Conservation (phyloP, 1,140 invertebrate species). For the Sycophila sp. region DNA sequence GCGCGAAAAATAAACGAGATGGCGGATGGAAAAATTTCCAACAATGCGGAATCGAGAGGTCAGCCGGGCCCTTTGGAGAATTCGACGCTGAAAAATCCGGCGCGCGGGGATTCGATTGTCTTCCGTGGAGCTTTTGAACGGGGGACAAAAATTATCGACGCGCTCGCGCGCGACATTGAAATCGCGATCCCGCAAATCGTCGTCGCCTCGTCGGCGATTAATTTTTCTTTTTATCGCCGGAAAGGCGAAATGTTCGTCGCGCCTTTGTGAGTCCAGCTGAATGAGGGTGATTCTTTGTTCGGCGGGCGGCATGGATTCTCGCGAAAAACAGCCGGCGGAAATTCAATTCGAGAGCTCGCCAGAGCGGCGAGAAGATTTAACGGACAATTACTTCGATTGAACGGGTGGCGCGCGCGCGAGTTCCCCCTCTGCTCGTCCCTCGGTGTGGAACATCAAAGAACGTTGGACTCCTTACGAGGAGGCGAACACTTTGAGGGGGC, state of each 20-base stretch:
- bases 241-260: too few species aligned
- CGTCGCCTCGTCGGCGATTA: too few species aligned
- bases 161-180: too few species aligned
- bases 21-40: too few species aligned
- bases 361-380: constrained; percentile 50
- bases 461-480: background rate
- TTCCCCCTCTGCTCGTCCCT: background rate
- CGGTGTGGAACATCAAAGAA: constrained; percentile 46
- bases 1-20: background rate
- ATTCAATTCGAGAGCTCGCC: constrained; percentile 50
- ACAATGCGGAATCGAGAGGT: too few species aligned
- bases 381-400: constrained; percentile 58
- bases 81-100: background rate
- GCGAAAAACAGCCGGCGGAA: constrained; percentile 12
- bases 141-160: too few species aligned
- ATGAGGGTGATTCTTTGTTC: constrained; percentile 17
- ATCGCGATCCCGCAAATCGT: too few species aligned
- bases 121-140: too few species aligned
- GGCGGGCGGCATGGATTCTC: background rate
- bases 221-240: too few species aligned
- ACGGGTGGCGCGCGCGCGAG: constrained; percentile 26
- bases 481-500: background rate
- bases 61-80: background rate
- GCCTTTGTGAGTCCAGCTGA: too few species aligned
- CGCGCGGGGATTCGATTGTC: background rate